Evolutionary conservation across 1,140 invertebrate genomes (phyloP).

Genomic region (Cotesia chilonis): DNA sequence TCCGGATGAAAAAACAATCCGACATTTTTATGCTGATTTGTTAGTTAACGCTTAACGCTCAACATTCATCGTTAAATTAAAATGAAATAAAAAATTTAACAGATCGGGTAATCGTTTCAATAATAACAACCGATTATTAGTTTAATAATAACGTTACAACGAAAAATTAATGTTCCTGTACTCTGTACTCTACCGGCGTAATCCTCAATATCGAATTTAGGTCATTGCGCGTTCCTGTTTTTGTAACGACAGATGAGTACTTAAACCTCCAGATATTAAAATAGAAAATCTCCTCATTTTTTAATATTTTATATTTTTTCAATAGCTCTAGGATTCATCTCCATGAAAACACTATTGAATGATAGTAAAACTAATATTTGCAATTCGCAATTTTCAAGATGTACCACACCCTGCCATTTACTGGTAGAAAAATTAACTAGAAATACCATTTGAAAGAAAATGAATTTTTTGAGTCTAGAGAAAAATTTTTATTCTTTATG

Average conservation of each 20-base stretch:
- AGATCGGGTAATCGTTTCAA: not conserved
- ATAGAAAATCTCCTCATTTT: constrained; percentile 40
- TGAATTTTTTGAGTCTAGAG: no score
- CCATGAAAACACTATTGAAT: constrained; percentile 3
- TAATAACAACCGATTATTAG: not conserved
- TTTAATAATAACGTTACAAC: not conserved
- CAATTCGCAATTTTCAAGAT: not conserved
- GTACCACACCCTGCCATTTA: no score
- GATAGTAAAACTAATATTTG: constrained; percentile 4
- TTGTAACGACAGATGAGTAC: constrained; percentile 44
- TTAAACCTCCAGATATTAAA: constrained; percentile 54
- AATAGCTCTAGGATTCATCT: constrained; percentile 13
- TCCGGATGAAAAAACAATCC: not conserved
- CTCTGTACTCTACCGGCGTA: constrained; percentile 6
- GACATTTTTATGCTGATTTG: not conserved
- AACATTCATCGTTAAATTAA: not conserved
- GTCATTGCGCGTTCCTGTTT: constrained; percentile 50
- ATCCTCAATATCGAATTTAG: constrained; percentile 53
- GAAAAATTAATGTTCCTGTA: not conserved
- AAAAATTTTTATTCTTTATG: no score
- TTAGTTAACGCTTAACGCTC: no score
- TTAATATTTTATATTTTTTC: constrained; percentile 4
- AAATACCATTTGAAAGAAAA: no score
- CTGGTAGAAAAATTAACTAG: no score
- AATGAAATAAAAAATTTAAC: not conserved